Percentiles rank a stretch among this genome's conserved stretches.
phyloP scores from a whole-genome alignment of 1,140 invertebrate genomes.

The Bombus confusus region DNA sequence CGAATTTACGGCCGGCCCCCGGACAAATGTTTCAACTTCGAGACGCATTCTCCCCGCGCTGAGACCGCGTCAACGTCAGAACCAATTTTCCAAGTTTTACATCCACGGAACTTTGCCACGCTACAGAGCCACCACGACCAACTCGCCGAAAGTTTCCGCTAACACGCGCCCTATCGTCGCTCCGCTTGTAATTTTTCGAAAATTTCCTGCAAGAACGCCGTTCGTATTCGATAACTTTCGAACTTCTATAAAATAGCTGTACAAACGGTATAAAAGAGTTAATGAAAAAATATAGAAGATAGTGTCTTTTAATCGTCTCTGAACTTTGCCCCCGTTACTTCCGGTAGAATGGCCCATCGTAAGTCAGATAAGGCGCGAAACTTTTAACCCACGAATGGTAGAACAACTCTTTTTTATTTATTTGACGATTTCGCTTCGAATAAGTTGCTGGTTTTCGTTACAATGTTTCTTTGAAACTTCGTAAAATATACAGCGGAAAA shows the following conservation, averaged over 20 bases:
- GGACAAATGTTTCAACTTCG: slow-evolving; percentile 42
- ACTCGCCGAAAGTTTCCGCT: slow-evolving; percentile 2
- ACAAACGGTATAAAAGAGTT: neutral
- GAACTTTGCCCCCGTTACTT: neutral
- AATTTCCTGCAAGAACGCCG: neutral
- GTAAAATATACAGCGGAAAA: neutral
- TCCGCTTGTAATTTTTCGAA: slow-evolving; percentile 5
- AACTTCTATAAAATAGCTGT: neutral
- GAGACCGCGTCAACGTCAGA: slow-evolving; percentile 33
- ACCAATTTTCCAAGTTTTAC: slow-evolving; percentile 46
- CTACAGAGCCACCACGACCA: neutral
- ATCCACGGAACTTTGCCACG: slow-evolving; percentile 2
- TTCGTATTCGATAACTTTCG: neutral
- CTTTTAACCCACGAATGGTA: neutral
- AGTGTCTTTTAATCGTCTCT: neutral
- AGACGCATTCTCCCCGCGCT: neutral
- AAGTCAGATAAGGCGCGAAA: neutral
- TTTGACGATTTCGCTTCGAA: neutral
- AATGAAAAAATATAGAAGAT: neutral
- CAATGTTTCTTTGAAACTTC: neutral
- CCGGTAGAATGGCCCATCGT: neutral
- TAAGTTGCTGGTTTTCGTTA: neutral
- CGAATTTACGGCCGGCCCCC: slow-evolving; percentile 31
- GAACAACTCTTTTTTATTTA: neutral
- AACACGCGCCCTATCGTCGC: neutral